Evolutionary conservation across 2,113 vertebrate species (phyloP).

Genomic region (Thamnophis sirtalis): DNA sequence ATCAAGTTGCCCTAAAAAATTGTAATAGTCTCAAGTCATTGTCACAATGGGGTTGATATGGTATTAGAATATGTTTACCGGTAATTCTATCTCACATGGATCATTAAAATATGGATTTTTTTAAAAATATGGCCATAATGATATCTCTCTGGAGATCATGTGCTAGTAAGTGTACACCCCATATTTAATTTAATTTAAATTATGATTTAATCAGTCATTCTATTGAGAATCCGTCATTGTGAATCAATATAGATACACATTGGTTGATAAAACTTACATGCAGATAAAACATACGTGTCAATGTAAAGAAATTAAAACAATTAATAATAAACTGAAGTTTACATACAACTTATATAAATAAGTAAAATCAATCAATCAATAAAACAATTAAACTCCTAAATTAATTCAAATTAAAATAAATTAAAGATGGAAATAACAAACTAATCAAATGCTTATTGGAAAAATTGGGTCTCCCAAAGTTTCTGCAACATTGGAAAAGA

Average conservation of each 20-base stretch:
- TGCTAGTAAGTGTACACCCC: background rate
- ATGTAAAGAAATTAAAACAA: background rate
- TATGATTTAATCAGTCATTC: background rate
- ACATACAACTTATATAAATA: background rate
- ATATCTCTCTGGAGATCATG: background rate
- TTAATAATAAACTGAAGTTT: background rate
- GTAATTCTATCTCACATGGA: background rate
- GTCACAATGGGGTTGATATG: background rate
- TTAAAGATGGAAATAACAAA: background rate
- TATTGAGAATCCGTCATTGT: background rate
- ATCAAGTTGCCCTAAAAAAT: slow-evolving; percentile 69
- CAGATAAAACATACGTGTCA: background rate
- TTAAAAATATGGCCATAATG: background rate
- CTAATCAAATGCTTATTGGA: background rate
- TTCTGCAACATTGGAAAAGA: background rate
- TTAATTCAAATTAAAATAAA: background rate
- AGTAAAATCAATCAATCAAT: background rate
- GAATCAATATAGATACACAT: background rate
- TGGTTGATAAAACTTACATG: background rate
- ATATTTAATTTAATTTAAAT: background rate
- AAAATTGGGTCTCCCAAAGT: background rate
- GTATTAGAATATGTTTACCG: background rate
- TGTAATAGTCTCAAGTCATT: slow-evolving; percentile 2
- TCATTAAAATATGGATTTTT: background rate
- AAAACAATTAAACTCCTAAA: background rate